These are phyloP conservation scores for Slavum lentiscoides DNA, from an alignment of 2,888 invertebrate genomes.

Conservation along the genomic window DNA sequence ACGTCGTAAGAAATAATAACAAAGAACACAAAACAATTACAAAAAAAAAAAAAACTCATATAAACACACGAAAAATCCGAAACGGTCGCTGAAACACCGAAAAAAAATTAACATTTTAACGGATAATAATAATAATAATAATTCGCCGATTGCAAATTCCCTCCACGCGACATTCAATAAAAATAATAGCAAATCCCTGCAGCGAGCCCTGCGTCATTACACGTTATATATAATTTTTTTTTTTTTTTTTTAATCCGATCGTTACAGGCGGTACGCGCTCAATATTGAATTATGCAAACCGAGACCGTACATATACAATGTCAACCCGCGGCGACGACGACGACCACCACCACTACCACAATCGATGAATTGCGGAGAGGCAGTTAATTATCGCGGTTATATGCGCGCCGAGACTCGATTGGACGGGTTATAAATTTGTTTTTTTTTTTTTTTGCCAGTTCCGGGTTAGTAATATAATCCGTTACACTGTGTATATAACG, in stretches of 20 bases:
- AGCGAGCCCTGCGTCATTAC: neutral
- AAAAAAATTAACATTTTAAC: too few species aligned
- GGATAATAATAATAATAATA: too few species aligned
- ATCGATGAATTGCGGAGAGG: neutral
- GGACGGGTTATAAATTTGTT: neutral
- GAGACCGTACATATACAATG: neutral
- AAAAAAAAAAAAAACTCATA: too few species aligned
- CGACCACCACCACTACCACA: too few species aligned
- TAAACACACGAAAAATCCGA: too few species aligned
- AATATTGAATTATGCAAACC: constrained; percentile 1
- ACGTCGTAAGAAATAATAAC: too few species aligned
- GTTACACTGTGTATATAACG: too few species aligned
- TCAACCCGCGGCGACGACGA: neutral
- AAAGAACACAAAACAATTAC: too few species aligned
- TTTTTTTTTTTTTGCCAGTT: neutral
- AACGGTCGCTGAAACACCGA: too few species aligned
- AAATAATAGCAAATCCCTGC: neutral
- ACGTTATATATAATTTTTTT: neutral
- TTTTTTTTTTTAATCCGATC: constrained; percentile 21
- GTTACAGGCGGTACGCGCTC: neutral
- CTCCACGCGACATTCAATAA: too few species aligned
- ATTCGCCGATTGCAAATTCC: too few species aligned
- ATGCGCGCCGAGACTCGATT: neutral
- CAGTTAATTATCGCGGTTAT: constrained; percentile 29
- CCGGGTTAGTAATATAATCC: too few species aligned